Percentiles rank a stretch among this genome's conserved stretches.
Evolutionary conservation across 2,888 invertebrate genomes (phyloP).

Genomic region (Sarcophaga carnaria): DNA sequence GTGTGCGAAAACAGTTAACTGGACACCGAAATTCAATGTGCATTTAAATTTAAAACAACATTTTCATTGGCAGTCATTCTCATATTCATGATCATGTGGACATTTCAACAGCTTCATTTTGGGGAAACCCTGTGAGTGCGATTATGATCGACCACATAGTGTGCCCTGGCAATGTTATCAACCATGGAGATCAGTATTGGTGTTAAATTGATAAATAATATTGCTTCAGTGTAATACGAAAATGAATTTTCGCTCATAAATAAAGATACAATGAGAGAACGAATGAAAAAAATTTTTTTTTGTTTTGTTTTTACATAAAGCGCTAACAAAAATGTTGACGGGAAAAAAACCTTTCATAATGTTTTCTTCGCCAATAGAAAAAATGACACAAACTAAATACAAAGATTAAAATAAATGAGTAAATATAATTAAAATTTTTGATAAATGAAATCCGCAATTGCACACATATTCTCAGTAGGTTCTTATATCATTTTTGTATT

Average conservation of each 20-base stretch:
- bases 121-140: constrained; percentile 39
- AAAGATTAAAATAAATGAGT: too few relatives aligned
- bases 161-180: constrained; percentile 51
- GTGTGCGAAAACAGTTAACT: constrained; percentile 48
- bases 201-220: constrained; percentile 71
- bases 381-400: neutral
- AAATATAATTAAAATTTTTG: too few relatives aligned
- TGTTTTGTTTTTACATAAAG: neutral
- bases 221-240: constrained; percentile 34
- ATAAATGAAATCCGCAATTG: too few relatives aligned
- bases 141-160: constrained; percentile 54
- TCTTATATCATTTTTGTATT: too few relatives aligned
- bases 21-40: neutral
- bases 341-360: neutral
- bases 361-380: neutral
- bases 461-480: too few relatives aligned
- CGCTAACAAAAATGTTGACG: too few relatives aligned
- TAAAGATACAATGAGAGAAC: neutral
- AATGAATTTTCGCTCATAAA: constrained; percentile 16
- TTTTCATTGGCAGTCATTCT: neutral
- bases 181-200: constrained; percentile 61
- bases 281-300: neutral
- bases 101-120: constrained; percentile 10
- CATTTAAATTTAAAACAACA: neutral
- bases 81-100: neutral